Evolutionary conservation across 2,797 vertebrate genomes (phyloP).

Genomic region (Ciconia nigra): DNA sequence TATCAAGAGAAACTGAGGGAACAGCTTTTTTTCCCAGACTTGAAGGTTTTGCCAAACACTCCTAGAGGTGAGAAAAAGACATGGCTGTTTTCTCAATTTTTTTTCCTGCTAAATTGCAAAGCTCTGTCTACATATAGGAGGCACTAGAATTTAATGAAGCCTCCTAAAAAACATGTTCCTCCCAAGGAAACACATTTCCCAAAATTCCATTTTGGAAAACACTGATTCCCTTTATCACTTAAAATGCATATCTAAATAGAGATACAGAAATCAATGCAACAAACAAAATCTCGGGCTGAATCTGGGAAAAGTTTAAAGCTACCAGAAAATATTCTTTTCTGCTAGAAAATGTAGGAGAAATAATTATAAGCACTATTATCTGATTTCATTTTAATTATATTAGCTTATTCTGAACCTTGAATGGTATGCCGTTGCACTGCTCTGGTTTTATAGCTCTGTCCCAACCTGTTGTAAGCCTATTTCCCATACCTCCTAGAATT

Average conservation of each 20-base stretch:
- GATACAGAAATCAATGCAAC: not conserved
- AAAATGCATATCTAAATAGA: not conserved
- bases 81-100: not conserved
- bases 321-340: not conserved
- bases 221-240: not conserved
- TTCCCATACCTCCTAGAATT: not conserved
- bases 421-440: not conserved
- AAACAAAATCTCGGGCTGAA: not conserved
- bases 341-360: not conserved
- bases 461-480: not conserved
- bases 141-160: not conserved
- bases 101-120: not conserved
- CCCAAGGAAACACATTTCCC: fast-evolving
- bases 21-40: not conserved
- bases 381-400: constrained; percentile 31
- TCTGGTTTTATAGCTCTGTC: not conserved
- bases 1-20: not conserved
- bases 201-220: not conserved
- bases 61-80: not conserved
- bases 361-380: not conserved
- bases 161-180: fast-evolving
- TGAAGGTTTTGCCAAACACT: not conserved
- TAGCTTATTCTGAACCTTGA: not conserved
- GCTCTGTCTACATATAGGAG: not conserved
- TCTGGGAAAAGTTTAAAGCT: not conserved